phyloP scores from a whole-genome alignment of 2,113 vertebrate species.

The Leucopternis melanops region DNA sequence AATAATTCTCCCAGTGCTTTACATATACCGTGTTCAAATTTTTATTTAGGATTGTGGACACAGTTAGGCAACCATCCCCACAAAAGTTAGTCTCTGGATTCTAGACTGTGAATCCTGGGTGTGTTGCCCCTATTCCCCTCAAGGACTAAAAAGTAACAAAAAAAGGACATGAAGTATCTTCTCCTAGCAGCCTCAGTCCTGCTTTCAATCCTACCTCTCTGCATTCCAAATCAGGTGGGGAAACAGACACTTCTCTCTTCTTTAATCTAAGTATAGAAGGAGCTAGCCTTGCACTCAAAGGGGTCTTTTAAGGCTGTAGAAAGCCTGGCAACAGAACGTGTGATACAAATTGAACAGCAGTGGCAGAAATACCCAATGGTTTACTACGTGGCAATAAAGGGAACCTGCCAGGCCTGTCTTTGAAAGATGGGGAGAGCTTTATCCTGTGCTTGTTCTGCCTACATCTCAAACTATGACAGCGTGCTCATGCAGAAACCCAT shows the following conservation, averaged over 20 bases:
- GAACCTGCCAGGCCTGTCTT: not conserved
- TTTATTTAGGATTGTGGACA: not conserved
- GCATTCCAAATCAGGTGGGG: not conserved
- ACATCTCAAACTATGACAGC: not conserved
- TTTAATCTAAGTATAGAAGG: not conserved
- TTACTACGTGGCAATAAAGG: not conserved
- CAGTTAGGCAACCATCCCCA: not conserved
- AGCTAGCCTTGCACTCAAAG: not conserved
- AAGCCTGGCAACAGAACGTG: not conserved
- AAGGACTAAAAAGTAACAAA: not conserved
- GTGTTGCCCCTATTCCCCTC: not conserved
- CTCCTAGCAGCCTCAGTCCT: not conserved
- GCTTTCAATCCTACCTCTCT: not conserved
- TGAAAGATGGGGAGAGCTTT: not conserved
- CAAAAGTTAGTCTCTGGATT: not conserved
- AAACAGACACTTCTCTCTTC: not conserved
- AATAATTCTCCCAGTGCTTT: not conserved
- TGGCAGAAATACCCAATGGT: not conserved
- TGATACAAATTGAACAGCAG: conserved; percentile 5
- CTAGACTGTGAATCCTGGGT: not conserved
- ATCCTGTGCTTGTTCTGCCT: not conserved
- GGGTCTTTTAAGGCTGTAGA: conserved; percentile 2
- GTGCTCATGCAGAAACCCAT: not conserved
- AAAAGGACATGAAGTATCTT: not conserved
- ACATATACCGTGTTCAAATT: not conserved